Conservation (phyloP, 2,888 invertebrate species). For the Polydrusus cervinus region DNA sequence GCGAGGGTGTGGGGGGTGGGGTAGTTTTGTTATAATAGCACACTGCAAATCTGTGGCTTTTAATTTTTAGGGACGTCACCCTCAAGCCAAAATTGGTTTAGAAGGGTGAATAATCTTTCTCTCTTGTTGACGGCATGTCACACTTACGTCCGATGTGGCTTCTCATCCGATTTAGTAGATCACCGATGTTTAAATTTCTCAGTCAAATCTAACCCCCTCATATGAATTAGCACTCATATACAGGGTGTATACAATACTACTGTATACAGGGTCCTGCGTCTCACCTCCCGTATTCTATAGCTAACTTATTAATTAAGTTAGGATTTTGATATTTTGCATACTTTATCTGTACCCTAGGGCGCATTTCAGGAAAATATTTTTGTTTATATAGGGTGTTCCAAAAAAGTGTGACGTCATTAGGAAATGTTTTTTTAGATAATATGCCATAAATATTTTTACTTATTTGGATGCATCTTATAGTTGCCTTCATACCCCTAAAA, state of each 20-base stretch:
- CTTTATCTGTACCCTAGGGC: no score
- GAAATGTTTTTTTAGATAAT: no score
- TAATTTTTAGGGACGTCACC: conserved; percentile 72
- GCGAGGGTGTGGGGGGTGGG: conserved; percentile 61
- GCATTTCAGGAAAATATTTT: no score
- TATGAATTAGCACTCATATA: conserved; percentile 19
- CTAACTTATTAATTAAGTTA: no score
- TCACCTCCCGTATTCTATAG: no score
- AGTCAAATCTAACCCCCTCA: conserved; percentile 48
- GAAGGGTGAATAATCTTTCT: conserved; percentile 71
- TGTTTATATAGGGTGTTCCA: no score
- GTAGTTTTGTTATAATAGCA: conserved; percentile 66
- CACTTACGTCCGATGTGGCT: conserved; percentile 53
- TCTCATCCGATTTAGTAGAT: conserved; percentile 47
- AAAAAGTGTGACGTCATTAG: no score
- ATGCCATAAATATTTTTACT: no score
- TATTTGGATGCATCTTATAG: no score
- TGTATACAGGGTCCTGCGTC: no score
- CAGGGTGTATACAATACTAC: conserved; percentile 33
- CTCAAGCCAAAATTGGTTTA: conserved; percentile 67
- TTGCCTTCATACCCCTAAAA: no score
- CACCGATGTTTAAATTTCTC: conserved; percentile 49
- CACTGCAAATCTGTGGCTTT: conserved; percentile 71
- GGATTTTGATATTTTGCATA: no score
- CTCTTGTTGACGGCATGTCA: conserved; percentile 60